Evolutionary conservation across 1,140 invertebrate genomes (phyloP).

Genomic region (Zaprionus capensis): DNA sequence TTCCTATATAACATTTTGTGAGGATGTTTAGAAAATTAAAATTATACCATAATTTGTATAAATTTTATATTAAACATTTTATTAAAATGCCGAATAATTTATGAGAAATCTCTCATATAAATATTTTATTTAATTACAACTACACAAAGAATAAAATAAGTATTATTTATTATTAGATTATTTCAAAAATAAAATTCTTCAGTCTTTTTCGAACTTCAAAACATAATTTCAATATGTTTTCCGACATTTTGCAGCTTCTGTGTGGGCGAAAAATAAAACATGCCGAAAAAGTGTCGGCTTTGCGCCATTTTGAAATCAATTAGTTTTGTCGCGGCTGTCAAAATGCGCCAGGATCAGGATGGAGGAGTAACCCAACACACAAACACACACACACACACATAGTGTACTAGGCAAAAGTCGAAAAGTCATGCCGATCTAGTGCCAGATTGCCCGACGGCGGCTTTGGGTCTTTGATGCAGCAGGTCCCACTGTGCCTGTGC

Average conservation of each 20-base stretch:
- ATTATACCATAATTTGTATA: background rate
- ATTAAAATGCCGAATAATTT: too few species aligned
- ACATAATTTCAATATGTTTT: background rate
- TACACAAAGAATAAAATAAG: too few species aligned
- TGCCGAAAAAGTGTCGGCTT: slow-evolving; percentile 55
- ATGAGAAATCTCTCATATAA: too few species aligned
- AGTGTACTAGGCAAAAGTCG: slow-evolving; percentile 60
- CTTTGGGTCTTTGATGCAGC: slow-evolving; percentile 42
- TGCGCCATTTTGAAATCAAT: slow-evolving; percentile 75
- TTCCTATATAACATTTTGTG: too few species aligned
- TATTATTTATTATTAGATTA: too few species aligned
- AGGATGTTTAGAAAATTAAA: background rate
- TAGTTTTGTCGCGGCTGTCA: slow-evolving; percentile 83
- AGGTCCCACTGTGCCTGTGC: slow-evolving; percentile 11
- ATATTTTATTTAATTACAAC: too few species aligned
- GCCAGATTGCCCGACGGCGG: slow-evolving; percentile 23
- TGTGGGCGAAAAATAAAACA: slow-evolving; percentile 55
- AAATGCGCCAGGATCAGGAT: slow-evolving; percentile 55
- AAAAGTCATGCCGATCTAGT: slow-evolving; percentile 48
- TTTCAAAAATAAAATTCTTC: background rate
- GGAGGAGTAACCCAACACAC: slow-evolving; percentile 24
- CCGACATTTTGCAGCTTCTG: slow-evolving; percentile 35
- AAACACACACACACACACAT: background rate
- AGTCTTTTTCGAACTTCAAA: background rate
- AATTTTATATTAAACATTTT: too few species aligned